A percentile compares a stretch with the other conserved stretches of the same genome.
phyloP scores from a whole-genome alignment of 2,888 invertebrate genomes.

The Pinctada fucata region DNA sequence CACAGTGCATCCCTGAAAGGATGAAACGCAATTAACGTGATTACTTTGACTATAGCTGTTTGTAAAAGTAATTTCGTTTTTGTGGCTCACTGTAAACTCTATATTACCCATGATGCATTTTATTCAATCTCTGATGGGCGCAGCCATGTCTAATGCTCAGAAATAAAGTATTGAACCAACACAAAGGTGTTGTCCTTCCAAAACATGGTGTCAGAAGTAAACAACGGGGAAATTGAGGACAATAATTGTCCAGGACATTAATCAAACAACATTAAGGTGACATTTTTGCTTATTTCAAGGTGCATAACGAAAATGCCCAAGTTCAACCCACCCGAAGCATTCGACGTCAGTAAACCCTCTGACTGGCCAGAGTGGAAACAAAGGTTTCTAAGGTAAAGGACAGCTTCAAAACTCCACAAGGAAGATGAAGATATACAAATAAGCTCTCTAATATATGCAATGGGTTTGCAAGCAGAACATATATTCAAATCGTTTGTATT shows the following conservation, averaged over 20 bases:
- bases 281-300: not conserved
- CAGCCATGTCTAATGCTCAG: too few relatives aligned
- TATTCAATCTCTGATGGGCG: too few relatives aligned
- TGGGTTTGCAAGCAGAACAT: conserved; percentile 41
- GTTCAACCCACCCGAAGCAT: conserved; percentile 1
- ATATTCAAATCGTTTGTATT: conserved; percentile 33
- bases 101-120: too few relatives aligned
- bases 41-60: too few relatives aligned
- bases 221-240: conserved; percentile 23
- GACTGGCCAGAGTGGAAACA: conserved; percentile 10
- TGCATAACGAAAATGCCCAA: conserved; percentile 1
- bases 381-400: conserved; percentile 15
- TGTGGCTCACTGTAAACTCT: too few relatives aligned
- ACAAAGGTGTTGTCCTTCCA: too few relatives aligned
- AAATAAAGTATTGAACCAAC: too few relatives aligned
- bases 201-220: conserved; percentile 35
- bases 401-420: conserved; percentile 21
- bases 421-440: conserved; percentile 36
- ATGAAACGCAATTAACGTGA: too few relatives aligned
- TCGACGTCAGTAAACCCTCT: conserved; percentile 3
- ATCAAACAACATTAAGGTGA: not conserved
- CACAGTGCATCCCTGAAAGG: too few relatives aligned
- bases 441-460: conserved; percentile 32
- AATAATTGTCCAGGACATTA: conserved; percentile 17
- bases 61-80: too few relatives aligned